Percentiles rank a stretch among this genome's conserved stretches.
phyloP scores from a whole-genome alignment of 2,113 vertebrate genomes.

The Lontra canadensis region DNA sequence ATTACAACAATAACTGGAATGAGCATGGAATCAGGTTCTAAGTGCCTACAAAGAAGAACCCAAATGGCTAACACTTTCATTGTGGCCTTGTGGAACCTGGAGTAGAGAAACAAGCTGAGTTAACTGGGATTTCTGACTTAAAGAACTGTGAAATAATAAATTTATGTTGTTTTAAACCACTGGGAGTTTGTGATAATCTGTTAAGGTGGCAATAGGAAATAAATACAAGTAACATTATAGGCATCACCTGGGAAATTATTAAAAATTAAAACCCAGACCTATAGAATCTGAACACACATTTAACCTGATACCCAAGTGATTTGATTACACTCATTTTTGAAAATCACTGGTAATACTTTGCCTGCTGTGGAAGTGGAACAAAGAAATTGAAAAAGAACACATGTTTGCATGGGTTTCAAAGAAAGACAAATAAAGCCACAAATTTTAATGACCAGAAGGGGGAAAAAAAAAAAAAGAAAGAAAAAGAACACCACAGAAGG shows the following conservation, averaged over 20 bases:
- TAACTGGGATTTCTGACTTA: not conserved
- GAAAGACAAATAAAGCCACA: not conserved
- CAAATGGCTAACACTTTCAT: not conserved
- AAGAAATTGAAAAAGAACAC: not conserved
- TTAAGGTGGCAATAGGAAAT: not conserved
- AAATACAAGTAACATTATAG: not conserved
- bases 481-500: not conserved
- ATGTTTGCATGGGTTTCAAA: not conserved
- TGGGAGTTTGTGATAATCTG: not conserved
- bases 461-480: not conserved
- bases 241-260: too few relatives aligned
- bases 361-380: not conserved
- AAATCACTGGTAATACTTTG: not conserved
- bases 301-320: not conserved
- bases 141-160: not conserved
- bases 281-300: not conserved
- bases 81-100: not conserved
- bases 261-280: not conserved
- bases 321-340: not conserved
- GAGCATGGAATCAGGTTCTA: not conserved
- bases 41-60: not conserved
- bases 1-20: not conserved
- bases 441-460: not conserved
- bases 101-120: not conserved
- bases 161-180: not conserved